A percentile compares a stretch with the other conserved stretches of the same genome.
Evolutionary conservation across 2,113 vertebrate species (phyloP).

Genomic region (Pomatorhinus ruficollis): DNA sequence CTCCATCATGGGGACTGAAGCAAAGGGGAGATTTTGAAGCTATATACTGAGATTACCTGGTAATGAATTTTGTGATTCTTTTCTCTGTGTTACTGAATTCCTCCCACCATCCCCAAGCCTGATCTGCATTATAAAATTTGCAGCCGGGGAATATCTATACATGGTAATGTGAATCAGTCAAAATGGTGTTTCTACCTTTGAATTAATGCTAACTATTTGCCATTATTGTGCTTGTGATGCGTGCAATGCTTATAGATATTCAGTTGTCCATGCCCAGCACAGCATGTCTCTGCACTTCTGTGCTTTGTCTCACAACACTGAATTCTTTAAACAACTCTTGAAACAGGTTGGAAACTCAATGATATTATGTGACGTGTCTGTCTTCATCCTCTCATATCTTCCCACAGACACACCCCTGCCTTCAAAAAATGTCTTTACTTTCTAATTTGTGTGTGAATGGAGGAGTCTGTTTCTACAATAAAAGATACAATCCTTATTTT

Average conservation of each 20-base stretch:
- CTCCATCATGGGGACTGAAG: background rate
- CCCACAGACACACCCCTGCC: too few species aligned
- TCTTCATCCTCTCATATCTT: background rate
- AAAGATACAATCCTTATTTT: background rate
- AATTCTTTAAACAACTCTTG: background rate
- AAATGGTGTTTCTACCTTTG: background rate
- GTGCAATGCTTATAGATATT: background rate
- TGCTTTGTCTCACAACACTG: fast-evolving
- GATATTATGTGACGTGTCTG: too few species aligned
- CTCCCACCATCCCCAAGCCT: background rate
- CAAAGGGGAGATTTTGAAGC: background rate
- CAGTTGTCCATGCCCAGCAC: fast-evolving
- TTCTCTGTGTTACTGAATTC: background rate
- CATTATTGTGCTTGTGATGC: background rate
- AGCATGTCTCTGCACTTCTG: background rate
- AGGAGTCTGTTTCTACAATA: background rate
- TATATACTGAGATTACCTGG: background rate
- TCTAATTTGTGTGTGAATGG: background rate
- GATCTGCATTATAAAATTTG: background rate
- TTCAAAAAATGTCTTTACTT: background rate
- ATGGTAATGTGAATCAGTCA: too few species aligned
- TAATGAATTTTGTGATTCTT: background rate
- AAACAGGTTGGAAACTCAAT: background rate
- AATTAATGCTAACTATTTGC: background rate
- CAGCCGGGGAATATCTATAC: background rate